Base-by-base conservation (phyloP, 2,797 vertebrate genomes). In the Lagocephalus sceleratus region DNA sequence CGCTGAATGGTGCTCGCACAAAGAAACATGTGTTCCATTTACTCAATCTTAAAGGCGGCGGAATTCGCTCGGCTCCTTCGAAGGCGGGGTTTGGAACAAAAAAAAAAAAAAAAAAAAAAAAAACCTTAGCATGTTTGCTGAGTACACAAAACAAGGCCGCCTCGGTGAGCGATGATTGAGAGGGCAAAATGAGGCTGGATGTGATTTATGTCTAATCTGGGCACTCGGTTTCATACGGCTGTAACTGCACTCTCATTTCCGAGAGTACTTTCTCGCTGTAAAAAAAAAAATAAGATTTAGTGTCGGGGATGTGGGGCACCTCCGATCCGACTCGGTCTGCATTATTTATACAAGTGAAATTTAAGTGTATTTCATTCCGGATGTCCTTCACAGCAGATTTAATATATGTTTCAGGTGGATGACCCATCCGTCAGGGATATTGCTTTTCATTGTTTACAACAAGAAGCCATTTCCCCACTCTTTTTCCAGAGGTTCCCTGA, bases 211-310 rank as follows among this genome's bases (percentile, higher is more conserved):
- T 57, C 57, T 79, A 76, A 84, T 81, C 73, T 73, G 58, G 19
- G 68, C 66, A 54, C 77, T 78, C 57, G 7, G 50, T 76, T 84
- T 85, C 76, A 84, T 79, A 73, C 71, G 76, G 75, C 76, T 64
- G 60, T 50, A 77, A 82, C 79, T 64, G 77, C 74, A 83, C 79
- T 87, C 87, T 84, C 79, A 87, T 88, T 83, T 79, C 79, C 76
- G 66, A 50, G 81, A 79, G 77, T 78, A 87, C 75, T 85, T 75
- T 57, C 8, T 19, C 19, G 4, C 67, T 63, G 70, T 81, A 79
- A 82, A 86, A 83, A 58, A 51, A 53, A 42, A 11, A 32, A 29
- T 12, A 3, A 82, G 81, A 75, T 80, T 64, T 75, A 85, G 73
- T 60, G 40, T 59, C 52, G 53, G 43, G 7, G 52, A 46, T n/a